Percentiles rank a stretch among this genome's conserved stretches.
Evolutionary conservation across 2,113 vertebrate species (phyloP).

Genomic region (Onychorhynchus coronatus): DNA sequence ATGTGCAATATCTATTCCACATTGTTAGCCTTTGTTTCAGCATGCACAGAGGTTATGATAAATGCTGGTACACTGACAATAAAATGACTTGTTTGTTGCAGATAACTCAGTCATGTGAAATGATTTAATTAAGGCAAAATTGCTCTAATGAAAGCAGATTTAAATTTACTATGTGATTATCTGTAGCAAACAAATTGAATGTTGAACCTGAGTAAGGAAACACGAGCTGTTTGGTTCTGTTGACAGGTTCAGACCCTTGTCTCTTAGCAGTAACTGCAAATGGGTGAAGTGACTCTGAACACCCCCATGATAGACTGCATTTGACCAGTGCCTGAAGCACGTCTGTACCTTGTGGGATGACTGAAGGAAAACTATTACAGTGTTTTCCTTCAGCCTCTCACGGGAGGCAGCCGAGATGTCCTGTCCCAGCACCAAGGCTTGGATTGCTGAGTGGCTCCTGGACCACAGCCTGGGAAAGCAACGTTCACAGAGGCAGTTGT

Average conservation of each 20-base stretch:
- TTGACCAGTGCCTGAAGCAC: background rate
- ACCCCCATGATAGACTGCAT: background rate
- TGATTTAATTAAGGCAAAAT: slow-evolving; percentile 35
- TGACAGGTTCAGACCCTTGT: background rate
- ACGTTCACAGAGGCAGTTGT: rapidly evolving
- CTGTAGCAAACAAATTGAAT: slow-evolving; percentile 17
- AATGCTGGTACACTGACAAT: background rate
- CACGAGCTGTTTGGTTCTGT: slow-evolving; percentile 1
- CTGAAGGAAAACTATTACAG: rapidly evolving
- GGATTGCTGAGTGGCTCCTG: background rate
- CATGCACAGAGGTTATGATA: background rate
- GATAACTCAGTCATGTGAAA: slow-evolving; percentile 38
- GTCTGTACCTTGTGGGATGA: background rate
- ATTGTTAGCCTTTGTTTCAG: background rate
- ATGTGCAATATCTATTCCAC: background rate
- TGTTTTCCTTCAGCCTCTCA: rapidly evolving
- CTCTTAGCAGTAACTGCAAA: background rate
- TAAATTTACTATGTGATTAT: slow-evolving; percentile 33
- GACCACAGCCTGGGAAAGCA: background rate
- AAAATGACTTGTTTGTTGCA: slow-evolving; percentile 32
- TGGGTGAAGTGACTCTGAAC: background rate
- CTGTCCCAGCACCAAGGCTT: rapidly evolving
- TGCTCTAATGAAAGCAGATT: slow-evolving; percentile 39
- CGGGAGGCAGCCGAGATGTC: rapidly evolving
- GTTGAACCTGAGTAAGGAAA: background rate